Evolutionary conservation across 2,113 vertebrate species (phyloP), one percentile per base, ranked within the genome.

Genomic region (Rhinolophus ferrumequinum): DNA sequence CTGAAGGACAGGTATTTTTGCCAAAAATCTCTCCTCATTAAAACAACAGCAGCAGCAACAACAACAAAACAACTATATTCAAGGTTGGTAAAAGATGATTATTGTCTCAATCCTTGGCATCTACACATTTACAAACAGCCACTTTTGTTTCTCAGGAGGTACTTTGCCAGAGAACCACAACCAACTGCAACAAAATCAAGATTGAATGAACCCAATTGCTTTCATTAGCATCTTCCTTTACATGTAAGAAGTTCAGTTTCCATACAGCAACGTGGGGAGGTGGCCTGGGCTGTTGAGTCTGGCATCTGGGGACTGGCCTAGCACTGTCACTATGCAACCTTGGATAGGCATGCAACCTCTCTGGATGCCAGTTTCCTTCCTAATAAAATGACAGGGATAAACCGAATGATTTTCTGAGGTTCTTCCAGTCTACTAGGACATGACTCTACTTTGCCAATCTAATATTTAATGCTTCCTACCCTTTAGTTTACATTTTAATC

Each of bases 261-360:
- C 8, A 18, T 10, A 47, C 0, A 6, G 28, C 41, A 79, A 21
- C 11, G 5, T 16, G 4, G 26, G 4, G 18, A 44, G 1, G 22
- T 28, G 9, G 13, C 30, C 12, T 26, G 28, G 24, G 50, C 16
- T 16, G 38, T 13, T 22, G 70, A 44, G 10, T 64, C 24, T 70
- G 76, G 33, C 28, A 14, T 26, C 38, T 38, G 6, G 12, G 16
- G 4, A 5, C 15, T 16, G n/a, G 19, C 3, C 24, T 6, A 35
- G 16, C 30, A 19, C 21, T n/a, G 6, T 3, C 16, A 2, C n/a
- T 33, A 1, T 14, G 22, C 3, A 6, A 33, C 14, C 44, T 81
- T 6, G 14, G 15, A 26, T 24, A 28, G 8, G 33, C 8, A 2
- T 22, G 3, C 1, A 4, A 41, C 11, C 8, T 28, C 41, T 52